Conservation (phyloP, 2,113 vertebrate species). For the Bubo scandiacus region DNA sequence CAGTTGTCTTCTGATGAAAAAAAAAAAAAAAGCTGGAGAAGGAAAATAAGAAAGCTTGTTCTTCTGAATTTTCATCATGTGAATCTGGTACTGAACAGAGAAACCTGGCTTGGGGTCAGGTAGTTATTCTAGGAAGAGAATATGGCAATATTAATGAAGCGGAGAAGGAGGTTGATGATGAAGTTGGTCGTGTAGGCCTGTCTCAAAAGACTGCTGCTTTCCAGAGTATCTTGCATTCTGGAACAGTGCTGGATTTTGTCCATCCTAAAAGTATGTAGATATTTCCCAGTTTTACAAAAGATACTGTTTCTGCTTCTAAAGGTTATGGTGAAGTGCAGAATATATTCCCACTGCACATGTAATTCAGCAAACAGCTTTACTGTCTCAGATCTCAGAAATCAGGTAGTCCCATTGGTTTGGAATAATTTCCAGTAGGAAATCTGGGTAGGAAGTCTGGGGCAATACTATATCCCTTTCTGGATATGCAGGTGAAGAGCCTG, state of each 20-base stretch:
- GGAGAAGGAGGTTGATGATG: background rate
- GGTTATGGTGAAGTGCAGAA: background rate
- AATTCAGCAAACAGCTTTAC: background rate
- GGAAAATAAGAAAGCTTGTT: background rate
- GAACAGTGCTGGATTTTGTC: background rate
- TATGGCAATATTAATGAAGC: background rate
- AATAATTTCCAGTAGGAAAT: background rate
- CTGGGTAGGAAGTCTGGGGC: background rate
- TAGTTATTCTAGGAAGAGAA: background rate
- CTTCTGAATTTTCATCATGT: background rate
- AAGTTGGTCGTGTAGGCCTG: background rate
- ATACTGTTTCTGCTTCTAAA: background rate
- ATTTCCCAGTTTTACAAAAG: background rate
- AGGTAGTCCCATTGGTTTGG: background rate
- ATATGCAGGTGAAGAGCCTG: background rate
- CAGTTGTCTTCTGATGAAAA: background rate
- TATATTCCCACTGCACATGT: background rate
- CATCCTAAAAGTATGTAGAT: background rate
- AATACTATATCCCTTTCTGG: background rate
- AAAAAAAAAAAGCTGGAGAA: background rate
- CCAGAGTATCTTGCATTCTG: background rate
- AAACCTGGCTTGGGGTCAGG: accelerated
- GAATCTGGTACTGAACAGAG: background rate
- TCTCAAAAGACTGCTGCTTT: background rate
- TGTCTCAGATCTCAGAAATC: background rate